Base-by-base conservation (phyloP, 2,888 invertebrate species). In the Eupithecia pulchellata region DNA sequence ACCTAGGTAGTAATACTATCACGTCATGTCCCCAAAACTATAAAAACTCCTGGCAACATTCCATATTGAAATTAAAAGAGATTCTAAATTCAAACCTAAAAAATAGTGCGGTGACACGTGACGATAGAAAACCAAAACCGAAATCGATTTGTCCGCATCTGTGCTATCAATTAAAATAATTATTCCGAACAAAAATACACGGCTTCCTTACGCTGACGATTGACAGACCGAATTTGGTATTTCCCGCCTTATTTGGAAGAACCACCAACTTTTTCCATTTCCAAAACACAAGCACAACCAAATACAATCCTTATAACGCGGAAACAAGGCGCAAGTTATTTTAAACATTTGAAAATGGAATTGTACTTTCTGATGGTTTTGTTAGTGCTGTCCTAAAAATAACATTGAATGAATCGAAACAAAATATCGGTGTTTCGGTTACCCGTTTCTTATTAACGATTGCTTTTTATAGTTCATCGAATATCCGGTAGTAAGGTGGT, bases 121-220 rank as follows among this genome's bases (percentile, higher is more conserved):
- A 76, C 79, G 70, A 71, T 81, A 79, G 76, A 78, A 74, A 78
- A 76, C 78, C 74, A 76, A 79, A 82, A 79, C 72, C 76, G 75
- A 78, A 82, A 80, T 79, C 76, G 79, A 79, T 77, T 77, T 47
- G 36, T 65, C 34, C 57, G 72, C 76, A 77, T 89, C 91, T 91
- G 92, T 90, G 84, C 87, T 89, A 91, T 91, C 93, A 92, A 92
- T 93, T 93, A 91, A 87, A 88, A 87, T 91, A 92, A 93, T 93
- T 91, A 92, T 91, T 89, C 87, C 87, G 68, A 84, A 91, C 89
- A 89, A 91, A 91, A 92, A 92, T 89, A 89, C 87, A 87, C 79
- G 90, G 91, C 91, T 92, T 92, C 93, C 89, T 61, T 36, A 47
- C n/a, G 73, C 75, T 77, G 84, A 78, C 87, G 91, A 91, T 88